Percentiles rank a stretch among this genome's conserved stretches.
Conservation (phyloP, 2,113 vertebrate genomes). For the Oncorhynchus gorbuscha region DNA sequence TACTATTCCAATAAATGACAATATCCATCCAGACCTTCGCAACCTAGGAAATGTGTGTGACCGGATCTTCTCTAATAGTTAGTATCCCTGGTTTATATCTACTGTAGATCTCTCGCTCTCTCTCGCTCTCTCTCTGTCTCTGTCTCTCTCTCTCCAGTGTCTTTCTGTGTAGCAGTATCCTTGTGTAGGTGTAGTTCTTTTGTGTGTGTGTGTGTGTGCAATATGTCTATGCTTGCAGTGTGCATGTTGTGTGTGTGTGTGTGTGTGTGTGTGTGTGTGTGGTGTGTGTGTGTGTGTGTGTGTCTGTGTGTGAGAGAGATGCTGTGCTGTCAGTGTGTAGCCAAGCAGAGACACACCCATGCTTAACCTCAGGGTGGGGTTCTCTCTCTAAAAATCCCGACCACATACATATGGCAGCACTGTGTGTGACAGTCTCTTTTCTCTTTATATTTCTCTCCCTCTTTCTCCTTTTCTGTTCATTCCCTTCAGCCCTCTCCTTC, state of each 20-base stretch:
- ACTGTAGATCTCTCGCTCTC: too few species aligned
- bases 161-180: slow-evolving; percentile 51
- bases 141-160: slow-evolving; percentile 41
- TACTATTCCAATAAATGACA: too few species aligned
- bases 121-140: background rate
- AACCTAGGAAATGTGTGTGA: too few species aligned
- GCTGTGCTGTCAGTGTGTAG: slow-evolving; percentile 29
- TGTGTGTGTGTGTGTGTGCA: slow-evolving; percentile 22
- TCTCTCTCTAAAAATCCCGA: slow-evolving; percentile 60
- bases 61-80: too few species aligned
- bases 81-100: too few species aligned
- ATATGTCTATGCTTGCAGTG: slow-evolving; percentile 6
- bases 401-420: slow-evolving; percentile 59
- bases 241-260: background rate
- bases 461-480: background rate
- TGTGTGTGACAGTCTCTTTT: background rate
- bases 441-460: slow-evolving; percentile 9
- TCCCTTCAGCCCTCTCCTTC: background rate
- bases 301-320: slow-evolving; percentile 12
- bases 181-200: slow-evolving; percentile 41
- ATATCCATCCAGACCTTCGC: too few species aligned
- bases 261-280: slow-evolving; percentile 7
- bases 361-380: slow-evolving; percentile 69
- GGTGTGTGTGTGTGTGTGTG: slow-evolving; percentile 28
- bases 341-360: slow-evolving; percentile 62